Conservation (phyloP, 2,797 vertebrate species). For the Cynodonichthys magdalenae region DNA sequence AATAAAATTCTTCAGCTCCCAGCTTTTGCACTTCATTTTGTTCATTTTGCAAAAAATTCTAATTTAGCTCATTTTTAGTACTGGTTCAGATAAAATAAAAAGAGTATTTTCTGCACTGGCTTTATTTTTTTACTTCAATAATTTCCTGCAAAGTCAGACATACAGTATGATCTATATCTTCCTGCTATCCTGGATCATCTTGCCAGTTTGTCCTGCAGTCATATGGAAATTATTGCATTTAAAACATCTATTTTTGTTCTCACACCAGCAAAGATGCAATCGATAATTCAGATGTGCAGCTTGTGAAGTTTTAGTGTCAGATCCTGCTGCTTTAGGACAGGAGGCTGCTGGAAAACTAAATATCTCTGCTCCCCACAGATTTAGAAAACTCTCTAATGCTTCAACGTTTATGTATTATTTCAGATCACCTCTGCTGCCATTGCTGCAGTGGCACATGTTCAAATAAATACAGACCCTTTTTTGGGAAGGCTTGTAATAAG, state of each 20-base stretch:
- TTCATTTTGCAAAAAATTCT: no score
- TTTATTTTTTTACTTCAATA: slow-evolving; percentile 10
- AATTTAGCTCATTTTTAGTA: neutral
- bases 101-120: slow-evolving; percentile 10
- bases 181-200: slow-evolving; percentile 27
- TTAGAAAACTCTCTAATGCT: neutral
- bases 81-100: slow-evolving; percentile 3
- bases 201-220: slow-evolving; percentile 53
- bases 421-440: neutral
- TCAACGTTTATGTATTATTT: neutral
- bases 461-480: neutral
- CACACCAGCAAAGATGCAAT: slow-evolving; percentile 55
- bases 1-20: no score
- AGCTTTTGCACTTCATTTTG: no score
- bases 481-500: no score
- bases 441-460: neutral
- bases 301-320: slow-evolving; percentile 50
- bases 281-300: slow-evolving; percentile 71
- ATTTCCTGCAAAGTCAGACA: slow-evolving; percentile 34
- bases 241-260: slow-evolving; percentile 65
- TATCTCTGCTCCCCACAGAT: slow-evolving; percentile 28
- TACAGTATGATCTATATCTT: slow-evolving; percentile 22
- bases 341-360: slow-evolving; percentile 37
- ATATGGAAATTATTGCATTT: slow-evolving; percentile 64
- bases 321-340: slow-evolving; percentile 52